Base-by-base conservation (phyloP, 2,888 invertebrate genomes). In the Lasioglossum pauxillum region DNA sequence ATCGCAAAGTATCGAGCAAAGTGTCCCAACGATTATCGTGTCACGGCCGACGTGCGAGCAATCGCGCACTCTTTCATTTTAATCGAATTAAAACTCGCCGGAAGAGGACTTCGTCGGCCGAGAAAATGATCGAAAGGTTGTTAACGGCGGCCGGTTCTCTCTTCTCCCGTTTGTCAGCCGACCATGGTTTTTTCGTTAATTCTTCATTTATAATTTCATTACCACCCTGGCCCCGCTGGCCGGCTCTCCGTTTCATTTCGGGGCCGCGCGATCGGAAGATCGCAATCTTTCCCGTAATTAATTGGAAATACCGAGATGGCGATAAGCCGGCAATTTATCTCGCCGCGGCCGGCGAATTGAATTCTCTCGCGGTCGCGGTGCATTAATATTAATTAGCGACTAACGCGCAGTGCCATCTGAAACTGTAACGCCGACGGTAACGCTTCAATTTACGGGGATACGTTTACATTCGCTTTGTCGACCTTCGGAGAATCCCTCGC, bases 341-440 rank as follows among this genome's bases (percentile, higher is more conserved):
- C 75, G 72, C 49, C 79, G 73, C 64, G 81, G 64, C 69, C 75
- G 75, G 75, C 73, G 82, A 86, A 86, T 86, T 86, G 86, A 86
- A 86, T 86, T 82, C 86, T 86, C 86, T 81, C 86, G 86, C 78
- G 67, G 71, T 53, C 69, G 71, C 31, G 35, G 73, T 46, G 86
- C 86, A 85, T 86, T 86, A 86, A 86, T 86, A 86, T 86, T 86
- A 86, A 86, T 86, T 86, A 86, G 86, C 86, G 67, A 67, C 86
- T 82, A 86, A 86, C 86, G 31, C 86, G 31, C 72, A 69, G 74
- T 81, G 78, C 86, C 86, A 81, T 81, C 78, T 75, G 81, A 81
- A 86, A 86, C 71, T 78, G 86, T 85, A 86, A 84, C 84, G 53
- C 76, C 83, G 23, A 57, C 19, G 67, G 41, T 73, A 82, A 86